Conservation (phyloP, 2,888 invertebrate species). For the Sturmia bella region DNA sequence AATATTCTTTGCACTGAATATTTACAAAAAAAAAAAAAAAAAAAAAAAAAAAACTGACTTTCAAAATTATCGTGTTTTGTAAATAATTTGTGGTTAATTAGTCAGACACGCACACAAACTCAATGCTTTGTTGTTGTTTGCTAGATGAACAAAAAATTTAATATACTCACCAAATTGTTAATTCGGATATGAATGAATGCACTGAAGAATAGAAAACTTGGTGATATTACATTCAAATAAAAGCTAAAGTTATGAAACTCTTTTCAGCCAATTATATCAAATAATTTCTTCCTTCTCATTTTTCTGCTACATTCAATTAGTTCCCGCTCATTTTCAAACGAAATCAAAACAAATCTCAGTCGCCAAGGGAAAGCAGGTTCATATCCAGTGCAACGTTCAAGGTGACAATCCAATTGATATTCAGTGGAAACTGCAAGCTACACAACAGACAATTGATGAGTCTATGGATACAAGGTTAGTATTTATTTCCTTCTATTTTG, state of each 20-base stretch:
- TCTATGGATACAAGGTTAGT: conserved; percentile 86
- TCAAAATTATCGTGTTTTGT: no score
- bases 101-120: no score
- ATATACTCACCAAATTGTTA: no score
- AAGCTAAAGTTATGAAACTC: no score
- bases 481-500: no score
- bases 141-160: no score
- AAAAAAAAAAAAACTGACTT: no score
- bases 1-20: no score
- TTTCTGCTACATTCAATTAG: conserved; percentile 77
- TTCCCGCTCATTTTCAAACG: conserved; percentile 92
- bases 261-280: background rate
- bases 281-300: background rate
- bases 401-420: conserved; percentile 95
- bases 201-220: background rate
- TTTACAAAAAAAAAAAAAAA: no score
- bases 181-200: no score
- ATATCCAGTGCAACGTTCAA: conserved; percentile 92
- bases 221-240: background rate
- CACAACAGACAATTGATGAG: conserved; percentile 88
- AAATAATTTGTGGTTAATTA: no score
- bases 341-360: conserved; percentile 92
- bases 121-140: no score
- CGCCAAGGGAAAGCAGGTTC: conserved; percentile 91
- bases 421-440: conserved; percentile 88